A percentile compares a stretch with the other conserved stretches of the same genome.
Evolutionary conservation across 2,797 vertebrate genomes (phyloP).

Genomic region (Allobates femoralis): DNA sequence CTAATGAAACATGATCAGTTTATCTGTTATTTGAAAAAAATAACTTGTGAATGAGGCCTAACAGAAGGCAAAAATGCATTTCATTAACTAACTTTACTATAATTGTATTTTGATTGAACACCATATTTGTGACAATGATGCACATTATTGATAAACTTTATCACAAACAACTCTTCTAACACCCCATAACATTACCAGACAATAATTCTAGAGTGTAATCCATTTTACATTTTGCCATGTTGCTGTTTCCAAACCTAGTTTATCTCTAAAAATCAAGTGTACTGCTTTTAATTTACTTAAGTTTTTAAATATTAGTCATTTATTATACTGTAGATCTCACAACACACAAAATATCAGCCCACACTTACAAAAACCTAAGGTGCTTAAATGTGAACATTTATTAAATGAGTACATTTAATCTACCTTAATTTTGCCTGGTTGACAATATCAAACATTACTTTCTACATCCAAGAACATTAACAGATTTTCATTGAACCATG

Average conservation of each 20-base stretch:
- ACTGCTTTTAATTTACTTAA: slow-evolving; percentile 28
- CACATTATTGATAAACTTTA: no score
- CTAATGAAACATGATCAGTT: no score
- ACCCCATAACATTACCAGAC: no score
- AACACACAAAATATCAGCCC: slow-evolving; percentile 7
- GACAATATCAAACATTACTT: slow-evolving; percentile 21
- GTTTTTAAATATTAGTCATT: slow-evolving; percentile 2
- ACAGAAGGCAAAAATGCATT: neutral
- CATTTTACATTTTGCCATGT: no score
- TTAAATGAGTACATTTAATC: slow-evolving; percentile 10
- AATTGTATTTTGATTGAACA: no score
- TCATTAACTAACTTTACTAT: neutral
- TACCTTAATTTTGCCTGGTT: slow-evolving; percentile 19
- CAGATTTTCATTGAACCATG: slow-evolving; percentile 16
- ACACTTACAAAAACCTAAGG: neutral
- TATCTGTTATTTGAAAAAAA: no score
- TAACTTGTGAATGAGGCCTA: no score
- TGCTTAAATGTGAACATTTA: slow-evolving; percentile 14
- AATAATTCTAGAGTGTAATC: no score
- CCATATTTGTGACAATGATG: no score
- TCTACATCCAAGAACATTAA: slow-evolving; percentile 26
- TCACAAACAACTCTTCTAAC: no score
- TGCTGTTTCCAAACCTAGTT: neutral
- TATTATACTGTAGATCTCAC: neutral
- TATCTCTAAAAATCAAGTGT: slow-evolving; percentile 8